Evolutionary conservation across 2,797 vertebrate genomes (phyloP), one percentile per base, ranked within the genome.

Genomic region (Leucoraja ocellata): DNA sequence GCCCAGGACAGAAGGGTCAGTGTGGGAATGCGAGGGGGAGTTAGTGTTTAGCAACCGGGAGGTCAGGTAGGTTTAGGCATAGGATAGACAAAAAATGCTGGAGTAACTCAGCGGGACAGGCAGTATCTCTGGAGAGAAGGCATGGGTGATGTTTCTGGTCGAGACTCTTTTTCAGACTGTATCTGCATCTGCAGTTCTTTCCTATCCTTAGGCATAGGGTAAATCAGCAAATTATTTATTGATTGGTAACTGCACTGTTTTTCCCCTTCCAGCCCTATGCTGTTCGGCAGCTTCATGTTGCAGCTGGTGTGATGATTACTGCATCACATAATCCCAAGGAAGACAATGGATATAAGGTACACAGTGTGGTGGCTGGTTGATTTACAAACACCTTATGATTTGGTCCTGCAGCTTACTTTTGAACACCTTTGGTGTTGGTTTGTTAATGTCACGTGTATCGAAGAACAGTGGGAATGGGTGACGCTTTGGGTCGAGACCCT

Each of bases 341-440:
- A 94, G 98, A 99, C 96, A 99, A 99, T 0, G 99, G 99, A 0
- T 99, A 98, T 95, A 99, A 99, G 97, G 98, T 99, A 91, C 16
- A 88, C 16, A 23, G 21, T 71, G n/a, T 1, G 16, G 11, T 61
- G 83, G 61, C 61, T 65, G n/a, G 36, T 88, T 6, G 63, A 1
- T 86, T 32, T 61, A 7, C 25, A 11, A 86, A 63, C 4, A 16
- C 14, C 28, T 65, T 32, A 28, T 68, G 28, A n/a, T 65, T 54
- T n/a, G 25, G n/a, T 28, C 9, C 21, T 25, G 2, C 21, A 6
- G 16, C 2, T 88, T 65, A 32, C n/a, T 1, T 88, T 88, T 68
- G 32, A 68, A 7, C n/a, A 68, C 84, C 84, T 58, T 78, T 54
- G 46, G 46, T 54, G 46, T 54, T 54, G 46, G 46, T 54, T 3